A percentile compares a stretch with the other conserved stretches of the same genome.
phyloP scores from a whole-genome alignment of 2,797 vertebrate species.

The Lepus oiostolus region DNA sequence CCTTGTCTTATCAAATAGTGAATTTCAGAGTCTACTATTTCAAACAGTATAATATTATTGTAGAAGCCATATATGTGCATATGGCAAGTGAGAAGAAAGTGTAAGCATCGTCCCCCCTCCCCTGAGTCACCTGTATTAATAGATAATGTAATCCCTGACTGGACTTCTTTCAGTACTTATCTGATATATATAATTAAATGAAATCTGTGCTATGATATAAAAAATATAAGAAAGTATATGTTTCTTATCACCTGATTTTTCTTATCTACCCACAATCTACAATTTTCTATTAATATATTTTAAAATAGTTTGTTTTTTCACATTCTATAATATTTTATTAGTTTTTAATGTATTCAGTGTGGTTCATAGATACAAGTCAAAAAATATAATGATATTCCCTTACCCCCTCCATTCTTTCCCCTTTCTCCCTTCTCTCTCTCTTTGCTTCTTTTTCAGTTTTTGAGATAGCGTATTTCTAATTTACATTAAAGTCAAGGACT shows the following conservation, averaged over 20 bases:
- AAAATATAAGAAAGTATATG: not conserved
- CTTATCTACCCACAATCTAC: not conserved
- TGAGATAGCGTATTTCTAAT: too few relatives aligned
- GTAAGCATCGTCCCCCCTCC: not conserved
- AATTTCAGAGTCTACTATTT: constrained; percentile 27
- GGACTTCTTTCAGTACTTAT: not conserved
- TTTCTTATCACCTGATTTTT: constrained; percentile 12
- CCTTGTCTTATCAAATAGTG: not conserved
- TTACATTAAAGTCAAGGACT: too few relatives aligned
- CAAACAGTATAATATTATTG: not conserved
- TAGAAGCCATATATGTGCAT: not conserved
- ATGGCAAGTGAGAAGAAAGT: constrained; percentile 17
- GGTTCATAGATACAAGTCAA: too few relatives aligned
- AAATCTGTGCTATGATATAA: not conserved
- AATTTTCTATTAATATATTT: not conserved
- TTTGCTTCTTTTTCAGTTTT: too few relatives aligned
- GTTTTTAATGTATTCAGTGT: too few relatives aligned
- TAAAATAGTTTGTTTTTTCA: too few relatives aligned
- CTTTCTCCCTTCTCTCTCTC: too few relatives aligned
- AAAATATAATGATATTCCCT: too few relatives aligned
- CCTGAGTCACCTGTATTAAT: not conserved
- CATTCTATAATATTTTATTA: too few relatives aligned
- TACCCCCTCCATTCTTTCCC: too few relatives aligned
- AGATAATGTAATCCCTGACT: not conserved
- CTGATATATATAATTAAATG: not conserved